Base-by-base conservation (phyloP, 2,113 vertebrate species). In the Mesoclemmys tuberculata region DNA sequence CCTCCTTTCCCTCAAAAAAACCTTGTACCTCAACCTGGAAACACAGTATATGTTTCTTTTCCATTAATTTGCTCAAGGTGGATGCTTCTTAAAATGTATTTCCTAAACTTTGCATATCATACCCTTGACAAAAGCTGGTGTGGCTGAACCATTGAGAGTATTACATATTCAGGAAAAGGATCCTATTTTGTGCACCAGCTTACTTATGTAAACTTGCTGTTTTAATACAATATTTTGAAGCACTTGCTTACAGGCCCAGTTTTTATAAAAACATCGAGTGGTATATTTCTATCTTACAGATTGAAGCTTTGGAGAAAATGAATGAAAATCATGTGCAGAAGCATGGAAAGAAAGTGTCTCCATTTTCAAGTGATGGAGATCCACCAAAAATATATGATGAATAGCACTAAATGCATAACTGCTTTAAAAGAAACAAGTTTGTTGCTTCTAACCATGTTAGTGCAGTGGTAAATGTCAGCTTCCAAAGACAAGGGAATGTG, bases 261-360 rank as follows among this genome's bases (percentile, higher is more conserved):
- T 90, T 89, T 83, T 10, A 71, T 38, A 46, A 77, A 13, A 54
- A 68, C 64, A 82, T 96, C 91, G 92, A 51, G 12, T 0, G 38
- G 13, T 93, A 93, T 95, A 5, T 95, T 90, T 97, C 89, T 41
- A 2, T 92, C 95, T 80, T 84, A 29, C 97, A 99, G 99, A 99
- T 99, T 51, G 98, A 99, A 98, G 98, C 98, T 93, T 90, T 99
- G 98, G 99, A 99, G 98, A 99, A 99, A 98, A 98, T 98, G 93
- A 99, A 99, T 52, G 99, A 99, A 98, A 99, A 99, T 88, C 99
- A 99, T 0, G 97, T 99, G 79, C 99, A 99, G 97, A 99, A 97
- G 90, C 98, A 98, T 6, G 98, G 98, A 74, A 99, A 99, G 98
- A 99, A 99, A 85, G 97, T 94, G 3, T 98, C 98, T 46, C 92